Base-by-base conservation (phyloP, 2,888 invertebrate genomes). In the Caenorhabditis doughertyi region DNA sequence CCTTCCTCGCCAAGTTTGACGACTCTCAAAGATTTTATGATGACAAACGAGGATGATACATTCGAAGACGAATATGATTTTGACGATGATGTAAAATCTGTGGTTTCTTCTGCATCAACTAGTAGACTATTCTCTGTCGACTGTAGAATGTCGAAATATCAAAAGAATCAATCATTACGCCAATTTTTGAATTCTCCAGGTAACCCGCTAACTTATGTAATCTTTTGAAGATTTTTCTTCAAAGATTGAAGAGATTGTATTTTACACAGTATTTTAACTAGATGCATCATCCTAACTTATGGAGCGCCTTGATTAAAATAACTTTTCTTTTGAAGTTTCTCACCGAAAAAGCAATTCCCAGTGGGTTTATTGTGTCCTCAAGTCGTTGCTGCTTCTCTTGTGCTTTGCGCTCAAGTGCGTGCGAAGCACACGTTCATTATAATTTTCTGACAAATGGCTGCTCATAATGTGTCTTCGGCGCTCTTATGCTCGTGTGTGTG, bases 101-200 rank as follows among this genome's bases (percentile, higher is more conserved):
- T 84, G 3, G 64, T 84, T 44, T 86, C 86, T 8, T 83, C 84
- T 23, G 86, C 86, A n/a, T 86, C 86, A 27, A 86, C 84, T 8
- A 83, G 83, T 70, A 67, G 79, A 27, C 21, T 79, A n/a, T 79
- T 79, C 65, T 76, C 71, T 3, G 55, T 71, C 21, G 76, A 81
- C 35, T 25, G 77, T 13, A 77, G 32, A 62, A 29, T 65, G 39
- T 49, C 68, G 0, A 73, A 68, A 21, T 74, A 60, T 47, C 55
- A 72, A 13, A 74, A 80, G 25, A 49, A 79, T 55, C 67, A 79
- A 16, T 64, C 76, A 5, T 60, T 83, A 4, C 79, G 79, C 3
- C 60, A 67, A 53, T 83, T 83, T 47, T 32, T 83, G 16, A 83
- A 72, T 32, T 79, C 79, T 27, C 83, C 83, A 80, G 79, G 83